Evolutionary conservation across 2,113 vertebrate species (phyloP).

Genomic region (Ammodytes dubius): DNA sequence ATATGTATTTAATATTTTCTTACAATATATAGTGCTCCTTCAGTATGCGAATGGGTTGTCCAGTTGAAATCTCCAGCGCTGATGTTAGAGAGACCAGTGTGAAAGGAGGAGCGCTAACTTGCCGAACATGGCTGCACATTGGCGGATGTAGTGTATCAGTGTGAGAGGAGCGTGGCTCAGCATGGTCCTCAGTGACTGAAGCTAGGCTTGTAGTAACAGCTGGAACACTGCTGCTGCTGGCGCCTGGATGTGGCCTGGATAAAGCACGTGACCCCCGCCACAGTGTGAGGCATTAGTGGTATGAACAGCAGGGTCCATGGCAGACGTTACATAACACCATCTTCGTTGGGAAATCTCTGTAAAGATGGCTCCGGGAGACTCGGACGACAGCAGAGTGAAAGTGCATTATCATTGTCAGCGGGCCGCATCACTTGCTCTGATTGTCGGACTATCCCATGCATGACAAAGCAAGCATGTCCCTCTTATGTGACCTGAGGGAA

Average conservation of each 20-base stretch:
- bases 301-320: conserved; percentile 80
- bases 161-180: conserved; percentile 57
- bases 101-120: conserved; percentile 22
- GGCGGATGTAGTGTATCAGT: conserved; percentile 27
- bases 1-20: background rate
- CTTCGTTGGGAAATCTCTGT: conserved; percentile 79
- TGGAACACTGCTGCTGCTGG: conserved; percentile 74
- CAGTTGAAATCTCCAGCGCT: background rate
- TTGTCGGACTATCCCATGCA: conserved; percentile 34
- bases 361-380: conserved; percentile 70
- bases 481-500: conserved; percentile 32
- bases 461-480: conserved; percentile 54
- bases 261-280: conserved; percentile 75
- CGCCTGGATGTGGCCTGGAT: conserved; percentile 78
- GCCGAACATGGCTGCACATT: conserved; percentile 48
- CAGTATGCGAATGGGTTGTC: background rate
- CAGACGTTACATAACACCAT: conserved; percentile 78
- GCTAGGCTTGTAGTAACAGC: conserved; percentile 77
- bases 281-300: conserved; percentile 82
- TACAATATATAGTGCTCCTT: background rate
- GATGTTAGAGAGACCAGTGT: background rate
- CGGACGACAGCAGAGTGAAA: conserved; percentile 69
- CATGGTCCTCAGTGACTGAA: conserved; percentile 65
- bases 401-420: conserved; percentile 72
- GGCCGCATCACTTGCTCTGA: conserved; percentile 55